A percentile compares a stretch with the other conserved stretches of the same genome.
phyloP scores from a whole-genome alignment of 2,113 vertebrate genomes.

The Labeo rohita region DNA sequence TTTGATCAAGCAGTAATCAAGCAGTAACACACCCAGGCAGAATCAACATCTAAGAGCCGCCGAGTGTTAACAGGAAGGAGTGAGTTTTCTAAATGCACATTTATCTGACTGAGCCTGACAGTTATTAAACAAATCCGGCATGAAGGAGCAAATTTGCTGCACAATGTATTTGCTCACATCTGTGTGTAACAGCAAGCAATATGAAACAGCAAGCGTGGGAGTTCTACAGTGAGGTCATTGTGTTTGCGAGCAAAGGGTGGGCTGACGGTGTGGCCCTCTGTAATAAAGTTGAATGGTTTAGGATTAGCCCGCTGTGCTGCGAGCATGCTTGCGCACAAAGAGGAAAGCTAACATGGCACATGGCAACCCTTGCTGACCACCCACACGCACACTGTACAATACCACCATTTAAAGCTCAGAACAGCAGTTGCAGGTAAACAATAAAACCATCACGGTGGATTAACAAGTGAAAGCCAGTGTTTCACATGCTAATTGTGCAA shows the following conservation, averaged over 20 bases:
- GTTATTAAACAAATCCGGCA: background rate
- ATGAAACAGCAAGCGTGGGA: background rate
- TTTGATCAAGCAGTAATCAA: background rate
- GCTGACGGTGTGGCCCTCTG: slow-evolving; percentile 36
- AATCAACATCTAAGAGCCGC: slow-evolving; percentile 1
- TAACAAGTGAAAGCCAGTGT: background rate
- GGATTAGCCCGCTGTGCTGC: slow-evolving; percentile 13
- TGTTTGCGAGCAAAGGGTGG: slow-evolving; percentile 7
- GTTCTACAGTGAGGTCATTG: slow-evolving; percentile 23
- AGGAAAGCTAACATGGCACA: slow-evolving; percentile 29
- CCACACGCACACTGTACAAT: slow-evolving; percentile 16
- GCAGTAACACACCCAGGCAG: slow-evolving; percentile 12
- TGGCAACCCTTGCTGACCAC: slow-evolving; percentile 21
- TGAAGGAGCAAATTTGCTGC: background rate
- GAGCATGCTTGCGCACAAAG: slow-evolving; percentile 19
- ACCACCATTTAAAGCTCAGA: slow-evolving; percentile 10
- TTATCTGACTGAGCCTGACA: background rate
- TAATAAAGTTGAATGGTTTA: slow-evolving; percentile 38
- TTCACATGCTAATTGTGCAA: background rate
- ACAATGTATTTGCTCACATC: slow-evolving; percentile 4
- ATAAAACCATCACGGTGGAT: slow-evolving; percentile 15
- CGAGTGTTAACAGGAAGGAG: background rate
- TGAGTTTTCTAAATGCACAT: background rate
- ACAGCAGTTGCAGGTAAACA: background rate
- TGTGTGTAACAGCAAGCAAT: slow-evolving; percentile 16